These are phyloP conservation scores for Phrynosoma platyrhinos DNA, from an alignment of 2,113 vertebrate genomes.

Conservation along the genomic window DNA sequence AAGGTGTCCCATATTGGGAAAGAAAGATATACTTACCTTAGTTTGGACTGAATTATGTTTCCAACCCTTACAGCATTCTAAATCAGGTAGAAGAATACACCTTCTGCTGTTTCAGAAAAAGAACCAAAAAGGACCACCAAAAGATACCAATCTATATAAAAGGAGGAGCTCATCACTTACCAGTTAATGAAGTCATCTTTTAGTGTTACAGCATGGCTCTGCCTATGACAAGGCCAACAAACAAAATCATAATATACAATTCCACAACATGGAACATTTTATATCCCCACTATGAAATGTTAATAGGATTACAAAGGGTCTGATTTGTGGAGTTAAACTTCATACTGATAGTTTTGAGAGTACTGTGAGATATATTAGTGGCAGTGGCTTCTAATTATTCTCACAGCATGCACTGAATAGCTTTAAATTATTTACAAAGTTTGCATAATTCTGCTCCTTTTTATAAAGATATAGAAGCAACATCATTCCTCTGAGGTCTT, in stretches of 20 bases:
- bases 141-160: accelerated
- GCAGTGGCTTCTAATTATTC: neutral
- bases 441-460: neutral
- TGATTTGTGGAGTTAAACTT: conserved; percentile 3
- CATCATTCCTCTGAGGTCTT: conserved; percentile 2
- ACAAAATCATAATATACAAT: accelerated
- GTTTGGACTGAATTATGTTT: neutral
- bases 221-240: neutral
- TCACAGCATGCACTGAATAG: accelerated
- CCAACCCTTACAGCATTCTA: neutral
- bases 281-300: neutral
- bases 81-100: neutral
- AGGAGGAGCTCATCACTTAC: neutral
- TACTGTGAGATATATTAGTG: accelerated
- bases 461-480: neutral
- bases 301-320: neutral
- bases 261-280: neutral
- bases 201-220: neutral
- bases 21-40: neutral
- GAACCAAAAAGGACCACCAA: neutral
- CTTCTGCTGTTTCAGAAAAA: neutral
- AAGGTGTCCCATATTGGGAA: neutral
- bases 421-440: neutral
- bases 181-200: neutral
- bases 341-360: conserved; percentile 14